Evolutionary conservation across 2,888 invertebrate genomes (phyloP).

Genomic region (Drosophila helvetica): DNA sequence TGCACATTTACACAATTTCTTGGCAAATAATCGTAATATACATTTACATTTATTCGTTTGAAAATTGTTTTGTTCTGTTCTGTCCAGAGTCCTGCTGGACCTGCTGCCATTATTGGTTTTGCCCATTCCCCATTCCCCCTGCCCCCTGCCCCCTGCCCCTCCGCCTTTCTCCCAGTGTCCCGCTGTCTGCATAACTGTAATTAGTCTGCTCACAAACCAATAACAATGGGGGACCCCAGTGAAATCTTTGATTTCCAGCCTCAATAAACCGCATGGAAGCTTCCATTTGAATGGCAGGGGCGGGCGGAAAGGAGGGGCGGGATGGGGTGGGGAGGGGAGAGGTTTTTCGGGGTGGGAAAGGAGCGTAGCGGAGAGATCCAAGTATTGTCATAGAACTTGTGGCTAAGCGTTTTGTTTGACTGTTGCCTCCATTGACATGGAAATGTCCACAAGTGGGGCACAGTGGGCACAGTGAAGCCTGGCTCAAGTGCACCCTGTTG

Average conservation of each 20-base stretch:
- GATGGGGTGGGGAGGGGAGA: not conserved
- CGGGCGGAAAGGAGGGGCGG: too few species aligned
- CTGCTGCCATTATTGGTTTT: not conserved
- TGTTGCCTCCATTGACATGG: slow-evolving; percentile 9
- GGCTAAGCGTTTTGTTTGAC: slow-evolving; percentile 21
- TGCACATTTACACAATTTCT: not conserved
- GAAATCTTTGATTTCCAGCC: slow-evolving; percentile 35
- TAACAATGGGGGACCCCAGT: slow-evolving; percentile 5
- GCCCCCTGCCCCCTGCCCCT: too few species aligned
- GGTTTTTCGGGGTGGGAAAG: too few species aligned
- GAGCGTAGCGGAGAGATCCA: too few species aligned
- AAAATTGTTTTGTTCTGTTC: not conserved
- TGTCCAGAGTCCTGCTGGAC: not conserved
- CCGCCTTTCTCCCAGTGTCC: not conserved
- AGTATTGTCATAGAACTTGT: slow-evolving; percentile 24
- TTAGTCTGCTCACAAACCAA: slow-evolving; percentile 25
- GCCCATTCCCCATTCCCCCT: not conserved
- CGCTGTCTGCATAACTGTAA: slow-evolving; percentile 15
- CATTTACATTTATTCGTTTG: not conserved
- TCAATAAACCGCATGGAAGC: slow-evolving; percentile 14
- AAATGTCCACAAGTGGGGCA: slow-evolving; percentile 20
- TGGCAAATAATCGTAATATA: not conserved
- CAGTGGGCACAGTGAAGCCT: slow-evolving; percentile 2
- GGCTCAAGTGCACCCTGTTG: too few species aligned
- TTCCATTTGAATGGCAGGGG: not conserved